Percentiles rank a stretch among this genome's conserved stretches.
These are phyloP conservation scores for Aphaenogaster floridana DNA, from an alignment of 1,140 invertebrate genomes.

Conservation along the genomic window DNA sequence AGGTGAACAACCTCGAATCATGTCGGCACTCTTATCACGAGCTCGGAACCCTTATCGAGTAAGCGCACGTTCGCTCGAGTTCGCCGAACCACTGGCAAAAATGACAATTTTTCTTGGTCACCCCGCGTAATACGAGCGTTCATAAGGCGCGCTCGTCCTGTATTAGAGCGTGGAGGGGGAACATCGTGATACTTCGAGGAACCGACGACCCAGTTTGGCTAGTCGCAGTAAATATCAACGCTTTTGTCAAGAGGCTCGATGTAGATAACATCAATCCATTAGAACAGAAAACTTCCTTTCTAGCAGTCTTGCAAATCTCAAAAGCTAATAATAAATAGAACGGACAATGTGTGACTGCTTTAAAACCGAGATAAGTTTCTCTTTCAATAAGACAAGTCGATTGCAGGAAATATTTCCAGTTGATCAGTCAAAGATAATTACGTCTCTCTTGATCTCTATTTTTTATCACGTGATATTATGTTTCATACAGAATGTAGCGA, in stretches of 20 bases:
- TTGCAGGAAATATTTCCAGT: neutral
- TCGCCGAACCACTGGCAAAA: conserved; percentile 69
- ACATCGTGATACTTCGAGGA: conserved; percentile 28
- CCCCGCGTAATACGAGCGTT: neutral
- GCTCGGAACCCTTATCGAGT: conserved; percentile 83
- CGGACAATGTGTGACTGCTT: conserved; percentile 2
- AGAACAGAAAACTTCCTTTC: conserved; percentile 13
- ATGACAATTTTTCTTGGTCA: conserved; percentile 63
- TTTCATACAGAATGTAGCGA: neutral
- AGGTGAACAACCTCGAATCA: conserved; percentile 86
- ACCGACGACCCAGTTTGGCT: conserved; percentile 40
- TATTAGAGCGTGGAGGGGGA: conserved; percentile 28
- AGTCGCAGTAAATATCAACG: conserved; percentile 48
- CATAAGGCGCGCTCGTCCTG: neutral
- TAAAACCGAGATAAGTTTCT: neutral
- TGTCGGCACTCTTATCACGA: conserved; percentile 84
- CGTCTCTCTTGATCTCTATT: neutral
- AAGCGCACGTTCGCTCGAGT: conserved; percentile 69
- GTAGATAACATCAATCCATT: conserved; percentile 26
- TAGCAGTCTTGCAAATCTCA: neutral
- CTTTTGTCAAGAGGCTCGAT: conserved; percentile 45
- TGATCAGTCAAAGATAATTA: conserved; percentile 1
- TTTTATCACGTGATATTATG: neutral
- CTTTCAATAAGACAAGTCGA: neutral
- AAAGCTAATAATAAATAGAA: conserved; percentile 21